Percentiles rank a stretch among this genome's conserved stretches.
Evolutionary conservation across 30 jellyfish, hydroid and myxozoan genomes (phyloP).

Genomic region (Rhopilema esculentum): DNA sequence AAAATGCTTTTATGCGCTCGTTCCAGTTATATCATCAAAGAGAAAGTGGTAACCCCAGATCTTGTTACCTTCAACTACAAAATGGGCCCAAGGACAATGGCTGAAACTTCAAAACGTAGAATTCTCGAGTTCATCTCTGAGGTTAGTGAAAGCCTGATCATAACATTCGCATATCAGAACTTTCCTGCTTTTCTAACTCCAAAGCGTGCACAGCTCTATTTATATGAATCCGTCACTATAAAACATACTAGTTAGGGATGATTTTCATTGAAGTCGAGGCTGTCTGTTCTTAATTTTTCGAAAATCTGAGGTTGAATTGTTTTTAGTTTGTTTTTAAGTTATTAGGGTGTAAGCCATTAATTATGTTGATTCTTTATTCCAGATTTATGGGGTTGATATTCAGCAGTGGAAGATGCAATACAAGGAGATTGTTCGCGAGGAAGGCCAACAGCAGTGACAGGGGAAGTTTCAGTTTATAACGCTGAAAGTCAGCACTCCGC

Average conservation of each 20-base stretch:
- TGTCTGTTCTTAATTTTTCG: too few species aligned
- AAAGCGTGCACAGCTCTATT: too few species aligned
- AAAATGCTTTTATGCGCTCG: too few species aligned
- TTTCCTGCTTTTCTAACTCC: not conserved
- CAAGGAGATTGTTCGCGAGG: constrained; percentile 36
- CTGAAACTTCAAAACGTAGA: constrained; percentile 21
- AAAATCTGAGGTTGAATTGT: too few species aligned
- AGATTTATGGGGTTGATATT: constrained; percentile 49
- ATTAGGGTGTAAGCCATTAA: too few species aligned
- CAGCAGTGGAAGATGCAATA: constrained; percentile 57
- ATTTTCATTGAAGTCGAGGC: too few species aligned
- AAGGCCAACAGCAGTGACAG: not conserved
- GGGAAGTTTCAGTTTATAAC: not conserved
- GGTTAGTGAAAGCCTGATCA: too few species aligned
- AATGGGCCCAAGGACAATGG: constrained; percentile 1
- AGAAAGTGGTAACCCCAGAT: not conserved
- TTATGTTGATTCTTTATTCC: not conserved
- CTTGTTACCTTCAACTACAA: not conserved
- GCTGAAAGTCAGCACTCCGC: too few species aligned
- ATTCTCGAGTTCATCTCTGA: constrained; percentile 29
- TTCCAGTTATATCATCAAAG: constrained; percentile 2
- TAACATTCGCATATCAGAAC: too few species aligned
- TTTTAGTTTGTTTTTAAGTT: too few species aligned
- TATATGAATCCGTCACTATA: too few species aligned
- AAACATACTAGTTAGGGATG: too few species aligned